Base-by-base conservation (phyloP, 2,113 vertebrate species). In the Hyperopisus bebe region DNA sequence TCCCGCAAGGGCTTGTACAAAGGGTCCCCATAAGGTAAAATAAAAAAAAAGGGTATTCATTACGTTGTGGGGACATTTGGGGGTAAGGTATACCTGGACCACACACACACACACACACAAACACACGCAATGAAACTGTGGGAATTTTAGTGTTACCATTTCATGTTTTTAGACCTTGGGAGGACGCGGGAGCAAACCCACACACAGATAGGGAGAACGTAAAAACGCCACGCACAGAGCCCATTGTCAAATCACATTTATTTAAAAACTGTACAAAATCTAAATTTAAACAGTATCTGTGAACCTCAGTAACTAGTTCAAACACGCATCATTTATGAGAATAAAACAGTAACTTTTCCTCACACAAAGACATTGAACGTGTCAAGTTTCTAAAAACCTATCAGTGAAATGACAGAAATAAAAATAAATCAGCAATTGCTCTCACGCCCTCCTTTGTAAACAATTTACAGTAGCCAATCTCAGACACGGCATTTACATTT, bases 251-350 rank as follows among this genome's bases (percentile, higher is more conserved):
- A 42, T 80, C 74, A 35, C 31, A 42, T 80, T 80, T 80, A 80
- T 80, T 80, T 42, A 80, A 80, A 80, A 80, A 80, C 74, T 19
- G 74, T 80, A 80, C 35, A 80, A 80, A 80, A 80, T 31, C 74
- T 35, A 42, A 19, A 80, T 80, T 80, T 39, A 39, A 55, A 80
- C 74, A 80, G 74, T 9, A n/a, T 7, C 62, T 6, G 31, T 77
- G 66, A 31, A 31, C 31, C 66, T 15, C 24, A 31, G 66, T 3
- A 10, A 13, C 66, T 74, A 74, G 27, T 3, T 74, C 10, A 35
- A 74, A 31, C 66, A 70, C 1, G 15, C 66, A 74, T 39, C 27
- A 19, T 39, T 77, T 39, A 77, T 17, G 35, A 80, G n/a, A 27
- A 17, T 39, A 80, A 80, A 80, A 42, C 74, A 80, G n/a, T 13